These are phyloP conservation scores for Argynnis bischoffii DNA, from an alignment of 2,888 invertebrate species.

Conservation along the genomic window DNA sequence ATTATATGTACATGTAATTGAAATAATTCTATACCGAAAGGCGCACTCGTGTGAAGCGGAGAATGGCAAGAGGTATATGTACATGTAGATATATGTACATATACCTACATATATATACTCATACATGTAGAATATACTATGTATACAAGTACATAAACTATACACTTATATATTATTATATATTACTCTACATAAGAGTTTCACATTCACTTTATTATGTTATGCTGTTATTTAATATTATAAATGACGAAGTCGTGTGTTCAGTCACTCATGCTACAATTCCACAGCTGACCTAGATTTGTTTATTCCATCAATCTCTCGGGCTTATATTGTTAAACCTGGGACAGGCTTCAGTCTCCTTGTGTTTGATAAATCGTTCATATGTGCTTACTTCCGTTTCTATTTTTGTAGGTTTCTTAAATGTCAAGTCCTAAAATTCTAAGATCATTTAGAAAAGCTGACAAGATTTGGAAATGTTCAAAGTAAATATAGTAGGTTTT, in stretches of 20 bases:
- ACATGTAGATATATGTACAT: too few species aligned
- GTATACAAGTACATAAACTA: too few species aligned
- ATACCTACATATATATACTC: too few species aligned
- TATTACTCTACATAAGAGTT: not conserved
- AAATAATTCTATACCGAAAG: too few species aligned
- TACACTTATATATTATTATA: too few species aligned
- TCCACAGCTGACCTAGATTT: slow-evolving; percentile 27
- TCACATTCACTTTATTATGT: not conserved
- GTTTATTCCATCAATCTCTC: slow-evolving; percentile 31
- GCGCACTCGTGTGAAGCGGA: too few species aligned
- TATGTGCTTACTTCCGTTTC: slow-evolving; percentile 1
- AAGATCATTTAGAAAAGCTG: too few species aligned
- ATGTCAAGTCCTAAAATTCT: not conserved
- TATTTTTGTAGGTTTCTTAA: slow-evolving; percentile 10
- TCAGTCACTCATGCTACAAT: slow-evolving; percentile 15
- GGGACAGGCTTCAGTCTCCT: slow-evolving; percentile 18
- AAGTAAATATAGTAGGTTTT: too few species aligned
- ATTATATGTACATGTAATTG: too few species aligned
- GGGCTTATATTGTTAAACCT: slow-evolving; percentile 23
- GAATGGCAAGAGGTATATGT: too few species aligned
- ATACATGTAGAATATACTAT: too few species aligned
- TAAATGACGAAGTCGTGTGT: slow-evolving; percentile 17
- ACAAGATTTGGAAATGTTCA: too few species aligned
- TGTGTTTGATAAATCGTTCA: slow-evolving; percentile 23
- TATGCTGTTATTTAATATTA: slow-evolving; percentile 21